phyloP scores from a whole-genome alignment of 2,888 invertebrate species.

The Rutpela maculata region DNA sequence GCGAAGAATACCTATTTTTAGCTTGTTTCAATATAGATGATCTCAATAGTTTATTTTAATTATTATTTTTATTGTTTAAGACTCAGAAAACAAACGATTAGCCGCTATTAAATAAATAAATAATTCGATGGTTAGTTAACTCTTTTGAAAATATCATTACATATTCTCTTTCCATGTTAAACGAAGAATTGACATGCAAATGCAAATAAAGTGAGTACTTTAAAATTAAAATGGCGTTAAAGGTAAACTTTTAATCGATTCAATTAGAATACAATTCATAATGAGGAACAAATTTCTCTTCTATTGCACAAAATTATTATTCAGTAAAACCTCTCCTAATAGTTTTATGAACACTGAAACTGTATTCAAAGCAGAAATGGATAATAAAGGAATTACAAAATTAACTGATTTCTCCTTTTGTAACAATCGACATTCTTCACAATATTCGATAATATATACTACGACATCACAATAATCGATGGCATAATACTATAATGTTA shows the following conservation, averaged over 20 bases:
- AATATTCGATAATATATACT: too few species aligned
- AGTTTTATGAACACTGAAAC: too few species aligned
- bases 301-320: neutral
- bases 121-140: neutral
- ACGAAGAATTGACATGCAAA: neutral
- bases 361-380: too few species aligned
- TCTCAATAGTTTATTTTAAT: too few species aligned
- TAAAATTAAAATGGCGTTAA: neutral
- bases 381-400: too few species aligned
- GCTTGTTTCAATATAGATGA: too few species aligned
- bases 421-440: too few species aligned
- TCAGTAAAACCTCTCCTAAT: too few species aligned
- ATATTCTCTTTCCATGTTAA: neutral
- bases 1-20: too few species aligned
- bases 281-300: neutral
- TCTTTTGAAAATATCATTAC: neutral
- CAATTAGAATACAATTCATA: neutral
- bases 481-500: too few species aligned
- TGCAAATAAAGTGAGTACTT: neutral
- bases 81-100: neutral
- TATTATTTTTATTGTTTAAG: neutral
- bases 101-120: neutral
- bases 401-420: too few species aligned
- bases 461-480: too few species aligned
- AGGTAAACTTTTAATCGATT: neutral